These are phyloP conservation scores for Pogonomyrmex californicus DNA, from an alignment of 1,140 invertebrate genomes.

Conservation along the genomic window DNA sequence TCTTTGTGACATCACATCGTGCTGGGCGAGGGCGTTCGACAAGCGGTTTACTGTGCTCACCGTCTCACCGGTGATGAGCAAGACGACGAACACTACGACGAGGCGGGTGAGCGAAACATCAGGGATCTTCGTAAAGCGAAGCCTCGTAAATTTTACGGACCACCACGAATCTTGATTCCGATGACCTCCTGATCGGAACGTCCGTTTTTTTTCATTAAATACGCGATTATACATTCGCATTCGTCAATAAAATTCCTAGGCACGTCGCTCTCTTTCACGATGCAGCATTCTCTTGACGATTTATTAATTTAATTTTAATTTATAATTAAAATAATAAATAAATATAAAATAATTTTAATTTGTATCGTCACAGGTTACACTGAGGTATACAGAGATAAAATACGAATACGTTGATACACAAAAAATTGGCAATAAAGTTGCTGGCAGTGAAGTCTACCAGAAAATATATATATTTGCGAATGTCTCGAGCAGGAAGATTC, in stretches of 20 bases:
- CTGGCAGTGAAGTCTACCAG: too few relatives aligned
- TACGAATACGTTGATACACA: too few relatives aligned
- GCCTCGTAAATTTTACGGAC: slow-evolving; percentile 15
- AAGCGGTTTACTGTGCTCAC: slow-evolving; percentile 15
- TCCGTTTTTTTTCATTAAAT: background rate
- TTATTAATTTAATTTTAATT: too few relatives aligned
- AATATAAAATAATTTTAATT: too few relatives aligned
- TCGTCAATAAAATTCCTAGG: background rate
- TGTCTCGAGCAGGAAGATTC: background rate
- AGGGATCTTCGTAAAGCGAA: background rate
- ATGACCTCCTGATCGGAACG: background rate
- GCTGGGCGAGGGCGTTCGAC: slow-evolving; percentile 4
- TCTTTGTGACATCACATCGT: slow-evolving; percentile 54
- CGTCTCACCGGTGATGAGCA: slow-evolving; percentile 16
- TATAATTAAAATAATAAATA: too few relatives aligned
- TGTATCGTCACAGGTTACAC: too few relatives aligned
- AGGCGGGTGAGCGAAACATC: background rate
- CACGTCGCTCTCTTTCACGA: background rate
- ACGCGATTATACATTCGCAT: background rate
- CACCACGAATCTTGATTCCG: background rate
- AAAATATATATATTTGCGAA: background rate
- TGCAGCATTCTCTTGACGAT: too few relatives aligned
- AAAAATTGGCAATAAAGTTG: too few relatives aligned
- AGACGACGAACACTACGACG: background rate
- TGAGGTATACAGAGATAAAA: too few relatives aligned